phyloP scores from a whole-genome alignment of 2,888 invertebrate genomes.

The Plebejus melissa region DNA sequence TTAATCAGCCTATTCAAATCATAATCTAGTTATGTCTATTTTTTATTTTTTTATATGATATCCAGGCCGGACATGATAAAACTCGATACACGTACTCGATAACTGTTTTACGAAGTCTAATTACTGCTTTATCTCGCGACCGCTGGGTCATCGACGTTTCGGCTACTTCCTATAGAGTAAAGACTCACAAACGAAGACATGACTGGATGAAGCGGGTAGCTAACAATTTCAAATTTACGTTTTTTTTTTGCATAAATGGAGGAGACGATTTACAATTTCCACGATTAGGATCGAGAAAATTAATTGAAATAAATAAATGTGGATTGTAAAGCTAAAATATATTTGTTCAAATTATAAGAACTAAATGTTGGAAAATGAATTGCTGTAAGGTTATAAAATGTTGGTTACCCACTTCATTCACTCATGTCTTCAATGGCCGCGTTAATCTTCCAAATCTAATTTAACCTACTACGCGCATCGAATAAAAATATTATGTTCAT shows the following conservation, averaged over 20 bases:
- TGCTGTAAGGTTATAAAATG: too few species aligned
- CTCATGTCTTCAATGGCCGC: background rate
- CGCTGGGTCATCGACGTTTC: constrained; percentile 66
- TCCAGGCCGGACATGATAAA: constrained; percentile 44
- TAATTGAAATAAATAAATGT: too few species aligned
- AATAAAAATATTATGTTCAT: constrained; percentile 20
- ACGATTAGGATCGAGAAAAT: too few species aligned
- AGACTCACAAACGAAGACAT: background rate
- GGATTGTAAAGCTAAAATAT: too few species aligned
- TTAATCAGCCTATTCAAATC: constrained; percentile 32
- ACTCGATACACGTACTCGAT: constrained; percentile 72
- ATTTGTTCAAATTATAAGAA: too few species aligned
- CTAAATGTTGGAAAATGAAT: too few species aligned
- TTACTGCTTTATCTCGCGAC: constrained; percentile 62
- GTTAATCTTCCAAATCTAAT: constrained; percentile 13
- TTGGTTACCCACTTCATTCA: too few species aligned
- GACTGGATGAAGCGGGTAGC: too few species aligned
- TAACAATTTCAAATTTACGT: too few species aligned
- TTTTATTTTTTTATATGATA: background rate
- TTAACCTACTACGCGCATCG: background rate
- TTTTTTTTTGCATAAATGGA: too few species aligned
- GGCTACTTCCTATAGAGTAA: constrained; percentile 41
- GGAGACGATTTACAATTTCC: too few species aligned
- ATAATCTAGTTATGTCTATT: constrained; percentile 44
- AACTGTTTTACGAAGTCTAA: constrained; percentile 67